Base-by-base conservation (phyloP, 1,140 invertebrate species). In the Bathynomus jamesi region DNA sequence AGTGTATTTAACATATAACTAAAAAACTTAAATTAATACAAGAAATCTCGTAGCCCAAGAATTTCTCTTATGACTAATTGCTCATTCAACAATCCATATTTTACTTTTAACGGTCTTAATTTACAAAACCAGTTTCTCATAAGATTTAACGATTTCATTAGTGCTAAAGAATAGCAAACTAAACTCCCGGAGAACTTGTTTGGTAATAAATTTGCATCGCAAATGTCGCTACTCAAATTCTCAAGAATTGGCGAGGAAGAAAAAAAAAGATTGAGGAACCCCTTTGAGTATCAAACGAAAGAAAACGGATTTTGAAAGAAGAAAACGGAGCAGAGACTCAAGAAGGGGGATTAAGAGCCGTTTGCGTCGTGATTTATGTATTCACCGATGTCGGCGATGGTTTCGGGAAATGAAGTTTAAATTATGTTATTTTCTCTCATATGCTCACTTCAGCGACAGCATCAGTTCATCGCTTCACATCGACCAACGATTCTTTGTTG, bases 331-430 rank as follows among this genome's bases (percentile, higher is more conserved):
- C n/a, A n/a, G n/a, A n/a, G n/a, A n/a, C n/a, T n/a, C n/a, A 28
- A 28, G 63, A 28, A 65, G 27, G 27, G 27, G 40, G 40, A 53
- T 53, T 53, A 53, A 28, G 63, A 65, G 63, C 63, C n/a, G n/a
- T n/a, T 28, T 65, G 25, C 25, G 25, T 13, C 28, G 66, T 67
- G 66, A 67, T 32, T 67, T 67, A 67, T 67, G 66, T 67, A 27
- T 67, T 46, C 66, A 28, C 40, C 66, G 66, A 67, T 67, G 66
- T 31, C 25, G 66, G 32, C 66, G 46, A 67, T 67, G 32, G 66
- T 40, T 67, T 67, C 30, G 40, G 66, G 66, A 67, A 67, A 67
- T 67, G 66, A 67, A 67, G 30, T 67, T 67, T 67, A 67, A 67
- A 67, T 67, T 67, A 46, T 40, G 66, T 67, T 67, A 67, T 67